Conservation (phyloP, 1,140 invertebrate genomes). For the Steinernema feltiae region DNA sequence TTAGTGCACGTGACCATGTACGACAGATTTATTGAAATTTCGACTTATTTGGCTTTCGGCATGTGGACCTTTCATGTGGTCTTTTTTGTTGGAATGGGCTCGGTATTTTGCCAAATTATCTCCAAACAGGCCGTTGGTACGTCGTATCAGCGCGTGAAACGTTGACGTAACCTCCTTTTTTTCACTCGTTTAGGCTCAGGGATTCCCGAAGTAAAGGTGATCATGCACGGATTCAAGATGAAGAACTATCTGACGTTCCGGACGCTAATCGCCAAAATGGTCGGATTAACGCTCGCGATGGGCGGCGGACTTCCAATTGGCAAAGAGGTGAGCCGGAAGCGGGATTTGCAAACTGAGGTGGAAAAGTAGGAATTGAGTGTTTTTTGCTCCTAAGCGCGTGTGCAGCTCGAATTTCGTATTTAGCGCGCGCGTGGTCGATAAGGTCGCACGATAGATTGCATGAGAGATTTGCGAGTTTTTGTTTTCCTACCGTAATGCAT, state of each 20-base stretch:
- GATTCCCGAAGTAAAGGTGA: constrained; percentile 99
- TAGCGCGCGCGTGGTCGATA: no score
- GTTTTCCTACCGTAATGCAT: constrained; percentile 70
- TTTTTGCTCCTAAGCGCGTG: constrained; percentile 11
- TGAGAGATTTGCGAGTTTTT: no score
- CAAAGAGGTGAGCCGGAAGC: constrained; percentile 76
- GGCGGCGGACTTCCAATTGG: constrained; percentile 91
- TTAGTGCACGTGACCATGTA: constrained; percentile 52
- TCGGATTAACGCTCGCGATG: constrained; percentile 85
- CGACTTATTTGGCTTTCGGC: constrained; percentile 41
- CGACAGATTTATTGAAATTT: constrained; percentile 39
- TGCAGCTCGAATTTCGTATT: no score
- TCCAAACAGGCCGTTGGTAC: constrained; percentile 51
- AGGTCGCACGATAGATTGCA: no score
- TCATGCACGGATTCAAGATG: constrained; percentile 84
- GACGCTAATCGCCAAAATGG: constrained; percentile 86
- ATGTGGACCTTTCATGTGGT: constrained; percentile 49
- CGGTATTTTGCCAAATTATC: constrained; percentile 50
- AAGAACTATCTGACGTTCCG: constrained; percentile 94
- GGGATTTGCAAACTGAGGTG: no score
- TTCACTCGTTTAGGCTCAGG: constrained; percentile 71
- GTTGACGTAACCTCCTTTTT: constrained; percentile 3
- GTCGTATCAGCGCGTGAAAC: no score
- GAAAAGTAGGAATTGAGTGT: constrained; percentile 40
- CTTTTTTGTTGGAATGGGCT: constrained; percentile 43